Percentiles rank a stretch among this genome's conserved stretches.
Evolutionary conservation across 2,797 vertebrate species (phyloP).

Genomic region (Pagetopsis macropterus): DNA sequence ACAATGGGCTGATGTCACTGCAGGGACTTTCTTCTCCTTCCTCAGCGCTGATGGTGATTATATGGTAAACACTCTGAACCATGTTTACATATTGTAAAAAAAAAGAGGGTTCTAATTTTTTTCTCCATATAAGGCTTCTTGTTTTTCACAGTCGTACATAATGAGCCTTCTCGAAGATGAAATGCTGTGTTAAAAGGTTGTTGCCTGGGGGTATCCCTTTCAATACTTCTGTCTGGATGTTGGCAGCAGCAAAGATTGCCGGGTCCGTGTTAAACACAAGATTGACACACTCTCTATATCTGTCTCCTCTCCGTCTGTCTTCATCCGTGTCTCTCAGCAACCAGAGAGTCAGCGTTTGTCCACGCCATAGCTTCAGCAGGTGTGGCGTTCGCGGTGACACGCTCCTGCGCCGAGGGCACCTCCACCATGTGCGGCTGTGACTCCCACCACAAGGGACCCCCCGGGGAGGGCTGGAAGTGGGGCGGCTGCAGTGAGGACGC

Average conservation of each 20-base stretch:
- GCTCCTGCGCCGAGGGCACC: slow-evolving; percentile 93
- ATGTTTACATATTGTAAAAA: background rate
- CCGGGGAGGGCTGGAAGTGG: slow-evolving; percentile 98
- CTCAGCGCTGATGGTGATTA: slow-evolving; percentile 8
- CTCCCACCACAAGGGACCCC: slow-evolving; percentile 94
- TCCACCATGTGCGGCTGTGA: slow-evolving; percentile 97
- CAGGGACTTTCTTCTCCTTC: slow-evolving; percentile 35
- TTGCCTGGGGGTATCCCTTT: slow-evolving; percentile 56
- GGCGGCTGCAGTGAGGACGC: slow-evolving; percentile 98
- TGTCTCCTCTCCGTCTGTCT: slow-evolving; percentile 28
- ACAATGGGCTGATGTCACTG: slow-evolving; percentile 81
- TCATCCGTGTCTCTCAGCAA: slow-evolving; percentile 82
- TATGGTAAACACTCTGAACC: slow-evolving; percentile 2
- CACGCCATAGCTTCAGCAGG: slow-evolving; percentile 96
- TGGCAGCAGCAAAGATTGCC: slow-evolving; percentile 49
- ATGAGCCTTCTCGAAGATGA: slow-evolving; percentile 48
- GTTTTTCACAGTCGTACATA: slow-evolving; percentile 24
- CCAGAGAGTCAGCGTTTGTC: slow-evolving; percentile 95
- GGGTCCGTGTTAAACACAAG: slow-evolving; percentile 43
- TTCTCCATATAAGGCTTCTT: slow-evolving; percentile 9
- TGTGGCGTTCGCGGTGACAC: slow-evolving; percentile 94
- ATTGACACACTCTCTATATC: slow-evolving; percentile 46
- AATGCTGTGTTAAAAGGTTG: slow-evolving; percentile 65
- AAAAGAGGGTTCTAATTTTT: background rate
- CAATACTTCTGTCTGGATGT: slow-evolving; percentile 59